These are phyloP conservation scores for Theodoxus fluviatilis DNA, from an alignment of 2,888 invertebrate species.

Conservation along the genomic window DNA sequence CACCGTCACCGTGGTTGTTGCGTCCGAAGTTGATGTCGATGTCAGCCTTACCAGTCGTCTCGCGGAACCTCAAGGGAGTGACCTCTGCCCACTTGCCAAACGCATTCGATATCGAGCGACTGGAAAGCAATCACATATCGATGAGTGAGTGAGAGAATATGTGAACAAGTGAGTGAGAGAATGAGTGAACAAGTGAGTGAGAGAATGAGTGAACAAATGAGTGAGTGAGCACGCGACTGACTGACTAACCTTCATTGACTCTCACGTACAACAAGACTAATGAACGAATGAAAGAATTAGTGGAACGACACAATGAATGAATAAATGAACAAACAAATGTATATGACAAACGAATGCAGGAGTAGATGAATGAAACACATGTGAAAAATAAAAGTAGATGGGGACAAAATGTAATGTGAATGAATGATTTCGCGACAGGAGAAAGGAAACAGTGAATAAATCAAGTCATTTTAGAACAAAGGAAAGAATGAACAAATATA, in stretches of 20 bases:
- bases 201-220: not conserved
- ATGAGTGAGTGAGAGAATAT: not conserved
- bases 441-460: no score
- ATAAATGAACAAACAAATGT: no score
- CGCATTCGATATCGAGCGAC: conserved; percentile 49
- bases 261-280: not conserved
- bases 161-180: not conserved
- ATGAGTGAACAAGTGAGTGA: not conserved
- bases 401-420: no score
- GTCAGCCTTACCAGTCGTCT: conserved; percentile 45
- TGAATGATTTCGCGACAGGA: no score
- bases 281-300: not conserved
- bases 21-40: conserved; percentile 54
- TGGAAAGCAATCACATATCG: conserved; percentile 29
- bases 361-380: no score
- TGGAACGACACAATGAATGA: no score
- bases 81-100: conserved; percentile 57
- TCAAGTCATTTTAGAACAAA: no score
- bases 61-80: conserved; percentile 46
- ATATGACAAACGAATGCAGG: no score
- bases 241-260: not conserved
- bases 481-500: no score
- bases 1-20: conserved; percentile 55
- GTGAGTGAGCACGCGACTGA: not conserved
- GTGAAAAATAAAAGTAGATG: no score